phyloP scores from a whole-genome alignment of 2,888 invertebrate genomes.

The Steinernema scapterisci region DNA sequence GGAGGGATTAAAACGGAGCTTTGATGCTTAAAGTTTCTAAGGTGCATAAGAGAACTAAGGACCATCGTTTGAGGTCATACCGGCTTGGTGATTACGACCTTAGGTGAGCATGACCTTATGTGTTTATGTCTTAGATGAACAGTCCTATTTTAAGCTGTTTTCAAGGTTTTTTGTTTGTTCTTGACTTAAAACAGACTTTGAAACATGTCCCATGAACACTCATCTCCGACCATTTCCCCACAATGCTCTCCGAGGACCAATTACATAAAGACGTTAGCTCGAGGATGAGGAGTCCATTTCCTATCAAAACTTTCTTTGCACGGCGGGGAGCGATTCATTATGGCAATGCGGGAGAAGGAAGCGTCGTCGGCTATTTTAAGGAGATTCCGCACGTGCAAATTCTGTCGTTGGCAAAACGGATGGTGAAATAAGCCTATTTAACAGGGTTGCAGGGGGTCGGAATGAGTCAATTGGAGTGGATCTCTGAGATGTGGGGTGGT shows the following conservation, averaged over 20 bases:
- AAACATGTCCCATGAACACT: not conserved
- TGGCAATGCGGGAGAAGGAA: not conserved
- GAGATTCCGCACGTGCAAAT: conserved; percentile 2
- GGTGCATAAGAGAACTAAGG: no score
- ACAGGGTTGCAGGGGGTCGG: not conserved
- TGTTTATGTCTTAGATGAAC: no score
- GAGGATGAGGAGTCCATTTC: conserved; percentile 18
- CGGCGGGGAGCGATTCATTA: conserved; percentile 12
- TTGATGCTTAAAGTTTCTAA: no score
- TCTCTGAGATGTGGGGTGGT: not conserved
- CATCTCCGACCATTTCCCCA: not conserved
- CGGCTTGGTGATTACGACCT: no score
- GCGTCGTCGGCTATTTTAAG: conserved; percentile 15
- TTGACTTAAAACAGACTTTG: not conserved
- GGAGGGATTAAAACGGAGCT: no score
- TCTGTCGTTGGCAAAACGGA: not conserved
- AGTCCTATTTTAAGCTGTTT: no score
- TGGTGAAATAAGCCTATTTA: not conserved
- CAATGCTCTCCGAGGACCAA: conserved; percentile 9
- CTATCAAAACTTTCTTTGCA: conserved; percentile 27
- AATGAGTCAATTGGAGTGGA: not conserved
- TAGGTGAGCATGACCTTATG: no score
- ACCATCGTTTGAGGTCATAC: no score
- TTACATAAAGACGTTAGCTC: conserved; percentile 11
- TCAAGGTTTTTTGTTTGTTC: no score